Conservation (phyloP, 2,888 invertebrate species). For the Apamea anceps region DNA sequence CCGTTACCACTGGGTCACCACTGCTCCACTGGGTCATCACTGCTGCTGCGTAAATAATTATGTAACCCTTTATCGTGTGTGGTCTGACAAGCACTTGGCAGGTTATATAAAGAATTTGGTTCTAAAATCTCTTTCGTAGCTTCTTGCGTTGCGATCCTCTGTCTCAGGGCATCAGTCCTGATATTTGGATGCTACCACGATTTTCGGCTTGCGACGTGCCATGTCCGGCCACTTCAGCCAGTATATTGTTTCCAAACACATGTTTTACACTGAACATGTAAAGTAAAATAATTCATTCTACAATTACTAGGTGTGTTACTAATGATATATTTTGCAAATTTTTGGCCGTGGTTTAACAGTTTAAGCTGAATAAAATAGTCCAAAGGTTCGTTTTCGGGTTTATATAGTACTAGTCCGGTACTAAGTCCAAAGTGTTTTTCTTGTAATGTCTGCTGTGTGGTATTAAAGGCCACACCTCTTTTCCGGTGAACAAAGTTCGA, state of each 20-base stretch:
- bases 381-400: neutral
- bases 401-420: neutral
- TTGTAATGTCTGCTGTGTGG: neutral
- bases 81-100: neutral
- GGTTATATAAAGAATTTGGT: no score
- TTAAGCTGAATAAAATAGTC: neutral
- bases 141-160: no score
- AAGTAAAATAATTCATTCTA: neutral
- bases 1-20: no score
- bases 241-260: neutral
- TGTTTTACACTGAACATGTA: neutral
- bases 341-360: neutral
- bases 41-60: no score
- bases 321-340: neutral
- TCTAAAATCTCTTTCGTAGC: neutral
- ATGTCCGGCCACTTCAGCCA: no score
- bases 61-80: neutral
- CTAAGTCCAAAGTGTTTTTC: neutral
- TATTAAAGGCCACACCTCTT: conserved; percentile 1
- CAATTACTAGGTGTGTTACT: neutral
- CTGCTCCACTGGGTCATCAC: no score
- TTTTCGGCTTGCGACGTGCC: no score
- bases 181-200: neutral
- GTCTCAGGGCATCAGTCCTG: neutral
- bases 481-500: neutral